Evolutionary conservation across 2,888 invertebrate species (phyloP), one percentile per base, ranked within the genome.

Genomic region (Phanerotoma sp.): DNA sequence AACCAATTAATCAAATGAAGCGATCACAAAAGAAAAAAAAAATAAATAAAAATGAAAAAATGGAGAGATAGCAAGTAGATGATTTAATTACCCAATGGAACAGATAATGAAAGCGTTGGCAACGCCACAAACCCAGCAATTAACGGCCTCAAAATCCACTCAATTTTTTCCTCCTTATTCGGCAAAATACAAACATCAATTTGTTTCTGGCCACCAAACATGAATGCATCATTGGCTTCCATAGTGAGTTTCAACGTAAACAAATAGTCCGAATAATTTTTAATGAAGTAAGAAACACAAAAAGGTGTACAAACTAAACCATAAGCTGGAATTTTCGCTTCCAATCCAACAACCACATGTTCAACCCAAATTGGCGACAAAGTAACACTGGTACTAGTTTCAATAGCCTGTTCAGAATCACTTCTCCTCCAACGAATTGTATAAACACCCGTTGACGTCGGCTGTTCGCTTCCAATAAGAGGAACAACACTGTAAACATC

Each of bases 201-300:
- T 82, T 94, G 92, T 79, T 93, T 95, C 71, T 94, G 93, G 3
- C 96, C 96, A 57, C 96, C 88, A 79, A 93, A 96, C 89, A 96
- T 95, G 75, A 96, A 96, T 35, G 89, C 90, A 75, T 96, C 95
- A 56, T 86, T 89, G 6, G 88, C 86, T 66, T 93, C 92, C 79
- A 93, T 87, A 49, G 82, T 83, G 33, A 92, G 78, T 65, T 84
- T 86, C 30, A 93, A 79, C 58, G 90, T 86, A 54, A 91, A 83
- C 33, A 92, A 83, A 56, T 82, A 83, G 42, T 82, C 80, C 0
- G 89, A 87, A 64, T 86, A 84, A 70, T 93, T 93, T 69, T 82
- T 81, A 51, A 94, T 78, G 61, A 82, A 82, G 72, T 91, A 90
- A 49, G 82, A 82, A 9, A 89, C 79, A n/a, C 86, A 81, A 64